A percentile compares a stretch with the other conserved stretches of the same genome.
Conservation (phyloP, 2,888 invertebrate genomes). For the Agrilus cyanescens region DNA sequence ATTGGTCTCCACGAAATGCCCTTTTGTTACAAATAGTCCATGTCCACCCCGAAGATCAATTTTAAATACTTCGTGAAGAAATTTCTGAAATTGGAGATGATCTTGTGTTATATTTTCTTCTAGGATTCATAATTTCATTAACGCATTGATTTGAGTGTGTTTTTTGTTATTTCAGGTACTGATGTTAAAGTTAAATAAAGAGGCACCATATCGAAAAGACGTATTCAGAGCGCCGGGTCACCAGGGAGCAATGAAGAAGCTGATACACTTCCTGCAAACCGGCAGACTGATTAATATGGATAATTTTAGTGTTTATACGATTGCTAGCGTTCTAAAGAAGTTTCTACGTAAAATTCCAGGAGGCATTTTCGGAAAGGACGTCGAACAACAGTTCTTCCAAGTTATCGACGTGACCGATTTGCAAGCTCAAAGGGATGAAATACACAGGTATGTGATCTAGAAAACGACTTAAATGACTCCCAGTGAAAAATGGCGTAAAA, state of each 20-base stretch:
- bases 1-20: no score
- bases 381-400: constrained; percentile 81
- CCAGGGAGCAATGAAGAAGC: constrained; percentile 87
- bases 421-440: constrained; percentile 78
- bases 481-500: no score
- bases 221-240: constrained; percentile 93
- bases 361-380: constrained; percentile 87
- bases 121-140: no score
- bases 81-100: no score
- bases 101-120: no score
- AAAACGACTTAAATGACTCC: no score
- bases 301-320: constrained; percentile 93
- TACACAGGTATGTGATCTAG: constrained; percentile 84
- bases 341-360: constrained; percentile 94
- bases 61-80: no score
- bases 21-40: no score
- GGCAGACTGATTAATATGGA: constrained; percentile 85
- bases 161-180: constrained; percentile 51
- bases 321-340: constrained; percentile 96
- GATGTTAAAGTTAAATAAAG: constrained; percentile 86
- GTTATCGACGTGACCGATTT: constrained; percentile 75
- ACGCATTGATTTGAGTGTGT: not conserved
- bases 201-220: constrained; percentile 85
- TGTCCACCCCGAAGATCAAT: no score
- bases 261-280: constrained; percentile 81